Percentiles rank a stretch among this genome's conserved stretches.
phyloP scores from a whole-genome alignment of 2,888 invertebrate genomes.

The Acanthosoma haemorrhoidale region DNA sequence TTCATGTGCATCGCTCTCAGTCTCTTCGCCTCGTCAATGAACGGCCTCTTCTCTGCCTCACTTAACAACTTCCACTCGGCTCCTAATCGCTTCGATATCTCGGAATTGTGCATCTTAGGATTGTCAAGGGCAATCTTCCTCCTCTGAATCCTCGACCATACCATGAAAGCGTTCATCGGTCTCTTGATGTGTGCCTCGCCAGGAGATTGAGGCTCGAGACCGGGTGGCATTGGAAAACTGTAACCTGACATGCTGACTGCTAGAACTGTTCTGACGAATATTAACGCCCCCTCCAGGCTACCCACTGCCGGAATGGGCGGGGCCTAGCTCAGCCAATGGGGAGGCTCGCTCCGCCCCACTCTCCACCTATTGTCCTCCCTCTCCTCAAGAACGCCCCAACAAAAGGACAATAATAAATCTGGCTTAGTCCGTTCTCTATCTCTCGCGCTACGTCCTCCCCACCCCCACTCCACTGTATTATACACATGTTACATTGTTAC shows the following conservation, averaged over 20 bases:
- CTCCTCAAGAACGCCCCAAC: slow-evolving; percentile 33
- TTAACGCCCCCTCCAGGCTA: slow-evolving; percentile 14
- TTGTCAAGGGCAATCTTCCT: slow-evolving; percentile 90
- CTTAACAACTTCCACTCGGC: slow-evolving; percentile 88
- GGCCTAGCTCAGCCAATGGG: slow-evolving; percentile 34
- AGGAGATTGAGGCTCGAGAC: slow-evolving; percentile 38
- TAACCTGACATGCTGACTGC: slow-evolving; percentile 36
- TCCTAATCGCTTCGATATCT: slow-evolving; percentile 85
- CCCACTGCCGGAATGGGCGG: slow-evolving; percentile 32
- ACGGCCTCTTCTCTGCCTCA: slow-evolving; percentile 83
- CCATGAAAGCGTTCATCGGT: slow-evolving; percentile 98
- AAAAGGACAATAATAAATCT: slow-evolving; percentile 41
- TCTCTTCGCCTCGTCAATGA: slow-evolving; percentile 91
- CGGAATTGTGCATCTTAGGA: slow-evolving; percentile 86
- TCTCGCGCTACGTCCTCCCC: slow-evolving; percentile 22
- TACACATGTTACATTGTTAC: slow-evolving; percentile 33
- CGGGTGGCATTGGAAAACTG: slow-evolving; percentile 37
- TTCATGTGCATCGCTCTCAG: slow-evolving; percentile 82
- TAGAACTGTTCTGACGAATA: slow-evolving; percentile 31
- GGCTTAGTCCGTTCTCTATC: slow-evolving; percentile 34
- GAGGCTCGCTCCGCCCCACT: slow-evolving; percentile 34
- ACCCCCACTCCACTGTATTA: slow-evolving; percentile 31
- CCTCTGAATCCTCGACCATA: slow-evolving; percentile 87
- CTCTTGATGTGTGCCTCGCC: slow-evolving; percentile 80
- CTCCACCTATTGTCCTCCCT: slow-evolving; percentile 33